Evolutionary conservation across 2,113 vertebrate genomes (phyloP).

Genomic region (Perca fluviatilis): DNA sequence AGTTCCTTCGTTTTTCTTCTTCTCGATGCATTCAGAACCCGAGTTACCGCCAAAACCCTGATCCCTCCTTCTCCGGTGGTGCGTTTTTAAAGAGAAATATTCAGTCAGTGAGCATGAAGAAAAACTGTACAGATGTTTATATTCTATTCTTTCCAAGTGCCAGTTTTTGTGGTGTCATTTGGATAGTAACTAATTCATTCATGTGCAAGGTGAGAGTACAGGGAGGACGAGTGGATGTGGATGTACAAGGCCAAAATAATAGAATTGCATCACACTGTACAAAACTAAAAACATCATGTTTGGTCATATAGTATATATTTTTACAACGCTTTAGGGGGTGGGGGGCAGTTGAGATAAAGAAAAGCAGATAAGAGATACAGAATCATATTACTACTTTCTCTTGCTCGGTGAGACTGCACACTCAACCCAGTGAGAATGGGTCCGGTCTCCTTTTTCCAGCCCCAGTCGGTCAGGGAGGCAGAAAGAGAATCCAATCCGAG

Average conservation of each 20-base stretch:
- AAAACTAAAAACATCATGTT: constrained; percentile 60
- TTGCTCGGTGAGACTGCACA: constrained; percentile 29
- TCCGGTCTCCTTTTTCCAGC: constrained; percentile 17
- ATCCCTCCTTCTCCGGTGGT: constrained; percentile 54
- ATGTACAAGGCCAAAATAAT: constrained; percentile 35
- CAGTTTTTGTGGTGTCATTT: constrained; percentile 79
- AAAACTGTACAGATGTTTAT: constrained; percentile 84
- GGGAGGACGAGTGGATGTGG: constrained; percentile 25
- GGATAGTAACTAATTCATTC: constrained; percentile 75
- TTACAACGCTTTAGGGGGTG: constrained; percentile 65
- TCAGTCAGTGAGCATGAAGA: constrained; percentile 78
- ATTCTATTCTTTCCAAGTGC: constrained; percentile 83
- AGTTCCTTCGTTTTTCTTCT: constrained; percentile 37
- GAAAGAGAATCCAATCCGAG: constrained; percentile 41
- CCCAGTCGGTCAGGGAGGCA: constrained; percentile 12
- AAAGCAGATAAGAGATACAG: constrained; percentile 36
- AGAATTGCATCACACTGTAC: constrained; percentile 69
- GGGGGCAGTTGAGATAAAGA: constrained; percentile 43
- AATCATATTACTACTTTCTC: constrained; percentile 46
- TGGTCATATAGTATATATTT: constrained; percentile 81
- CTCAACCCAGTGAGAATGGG: constrained; percentile 6
- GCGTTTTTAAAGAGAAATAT: constrained; percentile 76
- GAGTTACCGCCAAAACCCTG: constrained; percentile 28
- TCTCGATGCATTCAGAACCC: constrained; percentile 49
- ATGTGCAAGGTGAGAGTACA: constrained; percentile 42